phyloP scores from a whole-genome alignment of 2,888 invertebrate species.

The Dolichopus griseipennis region DNA sequence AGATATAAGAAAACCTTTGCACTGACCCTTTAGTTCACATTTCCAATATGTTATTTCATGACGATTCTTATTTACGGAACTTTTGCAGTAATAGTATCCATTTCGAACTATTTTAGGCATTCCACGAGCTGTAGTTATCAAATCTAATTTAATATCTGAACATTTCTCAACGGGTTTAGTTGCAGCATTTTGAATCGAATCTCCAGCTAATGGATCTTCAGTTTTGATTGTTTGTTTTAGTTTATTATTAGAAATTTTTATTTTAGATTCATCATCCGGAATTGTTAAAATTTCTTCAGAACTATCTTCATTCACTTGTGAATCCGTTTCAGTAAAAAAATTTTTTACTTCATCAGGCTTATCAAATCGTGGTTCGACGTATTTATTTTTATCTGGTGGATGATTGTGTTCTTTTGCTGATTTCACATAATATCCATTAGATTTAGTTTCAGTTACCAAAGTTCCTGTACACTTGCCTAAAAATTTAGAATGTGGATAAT shows the following conservation, averaged over 20 bases:
- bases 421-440: neutral
- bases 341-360: neutral
- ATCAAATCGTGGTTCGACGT: neutral
- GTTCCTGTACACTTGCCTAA: neutral
- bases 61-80: neutral
- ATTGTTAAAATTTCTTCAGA: neutral
- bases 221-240: neutral
- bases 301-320: neutral
- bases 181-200: neutral
- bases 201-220: neutral
- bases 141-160: neutral
- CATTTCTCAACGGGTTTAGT: neutral
- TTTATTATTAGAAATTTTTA: neutral
- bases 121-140: neutral
- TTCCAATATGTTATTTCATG: constrained; percentile 5
- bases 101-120: neutral
- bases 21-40: neutral
- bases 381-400: neutral
- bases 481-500: neutral
- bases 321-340: too few species aligned
- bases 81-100: neutral
- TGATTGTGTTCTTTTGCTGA: constrained; percentile 7
- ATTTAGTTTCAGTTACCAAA: neutral
- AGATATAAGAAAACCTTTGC: neutral
- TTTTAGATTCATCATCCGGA: neutral